Percentiles rank a stretch among this genome's conserved stretches.
These are phyloP conservation scores for Pangasius sanitwongsei DNA, from an alignment of 2,797 vertebrate genomes.

Conservation along the genomic window DNA sequence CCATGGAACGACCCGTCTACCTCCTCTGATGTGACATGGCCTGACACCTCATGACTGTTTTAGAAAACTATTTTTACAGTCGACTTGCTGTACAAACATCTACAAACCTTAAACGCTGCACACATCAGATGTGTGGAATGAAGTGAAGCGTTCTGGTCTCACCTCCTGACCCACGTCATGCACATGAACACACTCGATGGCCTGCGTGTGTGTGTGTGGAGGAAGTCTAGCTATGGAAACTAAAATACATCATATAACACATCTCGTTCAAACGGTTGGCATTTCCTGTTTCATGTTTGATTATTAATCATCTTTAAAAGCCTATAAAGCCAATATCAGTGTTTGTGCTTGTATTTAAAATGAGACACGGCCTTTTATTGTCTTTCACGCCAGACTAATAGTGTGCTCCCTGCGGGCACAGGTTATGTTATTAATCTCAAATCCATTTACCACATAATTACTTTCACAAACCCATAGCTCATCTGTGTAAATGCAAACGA, in stretches of 20 bases:
- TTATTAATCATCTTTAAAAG: conserved; percentile 17
- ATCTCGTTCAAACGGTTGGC: not conserved
- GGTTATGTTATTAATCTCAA: conserved; percentile 72
- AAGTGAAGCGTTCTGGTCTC: not conserved
- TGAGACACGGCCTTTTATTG: conserved; percentile 33
- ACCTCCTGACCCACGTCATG: not conserved
- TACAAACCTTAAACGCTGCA: not conserved
- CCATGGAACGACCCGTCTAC: not conserved
- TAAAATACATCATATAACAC: not conserved
- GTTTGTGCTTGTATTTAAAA: conserved; percentile 29
- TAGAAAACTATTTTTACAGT: conserved; percentile 6
- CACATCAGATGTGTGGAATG: conserved; percentile 11
- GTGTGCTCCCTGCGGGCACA: conserved; percentile 62
- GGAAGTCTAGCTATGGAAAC: not conserved
- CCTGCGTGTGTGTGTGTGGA: not conserved
- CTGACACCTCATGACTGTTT: conserved; percentile 12
- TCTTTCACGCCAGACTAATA: conserved; percentile 40
- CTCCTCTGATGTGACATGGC: not conserved
- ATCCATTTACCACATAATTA: conserved; percentile 73
- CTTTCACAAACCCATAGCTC: conserved; percentile 51
- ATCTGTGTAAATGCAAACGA: conserved; percentile 42
- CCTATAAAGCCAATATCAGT: not conserved
- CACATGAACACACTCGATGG: not conserved
- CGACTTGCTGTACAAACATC: not conserved
- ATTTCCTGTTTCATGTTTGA: conserved; percentile 15